Evolutionary conservation across 2,113 vertebrate species (phyloP), one percentile per base, ranked within the genome.

Genomic region (Myocastor coypus): DNA sequence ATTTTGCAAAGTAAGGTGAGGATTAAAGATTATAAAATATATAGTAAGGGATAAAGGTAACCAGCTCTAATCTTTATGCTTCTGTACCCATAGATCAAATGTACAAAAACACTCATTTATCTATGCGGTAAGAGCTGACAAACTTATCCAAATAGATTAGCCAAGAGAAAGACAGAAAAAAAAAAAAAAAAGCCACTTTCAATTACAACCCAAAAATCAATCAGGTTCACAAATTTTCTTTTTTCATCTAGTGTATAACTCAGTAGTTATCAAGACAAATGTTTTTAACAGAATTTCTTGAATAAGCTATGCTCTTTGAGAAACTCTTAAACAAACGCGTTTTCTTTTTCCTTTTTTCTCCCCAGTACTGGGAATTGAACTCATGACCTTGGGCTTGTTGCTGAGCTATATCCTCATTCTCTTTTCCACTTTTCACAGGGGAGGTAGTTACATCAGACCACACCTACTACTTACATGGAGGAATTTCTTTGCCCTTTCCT

Each of bases 201-300:
- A 86, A 64, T 17, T 68, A 89, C 26, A 95, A 64, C 28, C 32
- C 69, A 63, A 17, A 92, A 68, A 57, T 40, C 5, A 55, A 32
- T 50, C 46, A 63, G n/a, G 37, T 19, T 84, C 71, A 82, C 14
- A 82, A 95, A 84, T 80, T 75, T 86, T 93, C 17, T 68, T 95
- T 86, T 61, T 92, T 66, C 19, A 71, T 55, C 8, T 42, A 90
- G 46, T 64, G 24, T 0, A 12, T 69, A 87, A 94, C 30, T 71
- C 82, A 87, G 14, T 94, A 80, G 87, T 40, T 89, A 78, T 34
- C 13, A 88, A 92, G n/a, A 91, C 26, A 87, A 95, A 92, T 32
- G 5, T 17, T 22, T 82, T 92, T 69, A 82, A 85, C 69, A 59
- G 30, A 80, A 20, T 85, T 91, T 94, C 61, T 94, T 46, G 50